Evolutionary conservation across 2,888 invertebrate genomes (phyloP), one percentile per base, ranked within the genome.

Genomic region (Lasioglossum pauxillum): DNA sequence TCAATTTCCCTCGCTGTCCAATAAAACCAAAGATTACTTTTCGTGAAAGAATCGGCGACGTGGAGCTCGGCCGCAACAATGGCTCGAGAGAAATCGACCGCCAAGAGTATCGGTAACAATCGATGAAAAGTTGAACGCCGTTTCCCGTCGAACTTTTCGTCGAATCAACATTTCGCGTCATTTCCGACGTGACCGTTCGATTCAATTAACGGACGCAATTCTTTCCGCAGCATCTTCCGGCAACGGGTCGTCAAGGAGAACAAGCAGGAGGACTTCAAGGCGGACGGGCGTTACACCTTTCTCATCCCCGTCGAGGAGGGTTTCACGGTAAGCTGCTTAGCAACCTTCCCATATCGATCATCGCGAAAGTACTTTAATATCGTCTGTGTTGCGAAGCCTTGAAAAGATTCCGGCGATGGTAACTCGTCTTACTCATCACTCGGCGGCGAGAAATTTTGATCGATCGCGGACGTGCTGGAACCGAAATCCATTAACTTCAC

Each of bases 271-370:
- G 96, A 98, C 72, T 98, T 98, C 95, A 97, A 97, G 92, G 97
- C 97, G 53, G 97, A 97, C 89, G 98, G 98, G 75, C 96, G 97
- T 84, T 97, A 97, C 95, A 99, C 99, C 27, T 99, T 98, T 95
- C 98, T 99, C 94, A 97, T 99, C 92, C 98, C 99, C 12, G 97
- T 98, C 71, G 98, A 98, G 95, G 98, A 98, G 94, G 98, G 98
- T 83, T 98, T 98, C 93, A 97, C 97, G 97, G 98, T 98, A 96
- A 95, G 89, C 87, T 79, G 82, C 90, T 89, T 89, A 83, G 82
- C 84, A 80, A 84, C 78, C 84, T 77, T 74, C 84, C 81, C 80
- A 78, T 89, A 89, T 87, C 87, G 83, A 87, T 86, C 85, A 87
- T 76, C 81, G 64, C 69, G 78, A 86, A 86, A 86, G 80, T 64